Conservation (phyloP, 2,888 invertebrate species). For the Apamea crenata region DNA sequence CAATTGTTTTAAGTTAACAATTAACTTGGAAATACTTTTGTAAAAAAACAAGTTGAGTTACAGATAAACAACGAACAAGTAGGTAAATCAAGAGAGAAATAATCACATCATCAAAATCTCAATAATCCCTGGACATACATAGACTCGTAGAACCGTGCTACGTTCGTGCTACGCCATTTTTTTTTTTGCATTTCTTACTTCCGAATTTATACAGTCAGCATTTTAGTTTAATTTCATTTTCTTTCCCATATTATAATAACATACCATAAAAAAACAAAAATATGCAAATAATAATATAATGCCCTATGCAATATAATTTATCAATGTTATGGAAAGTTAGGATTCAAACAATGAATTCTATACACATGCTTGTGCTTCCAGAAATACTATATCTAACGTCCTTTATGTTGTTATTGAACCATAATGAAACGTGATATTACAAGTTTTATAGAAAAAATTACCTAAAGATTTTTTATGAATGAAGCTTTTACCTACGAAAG, state of each 20-base stretch:
- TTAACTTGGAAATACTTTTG: not conserved
- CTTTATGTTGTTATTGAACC: not conserved
- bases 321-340: constrained; percentile 3
- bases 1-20: constrained; percentile 9
- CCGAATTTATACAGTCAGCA: not conserved
- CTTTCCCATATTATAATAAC: not conserved
- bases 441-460: not conserved
- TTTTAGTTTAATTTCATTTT: not conserved
- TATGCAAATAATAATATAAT: constrained; percentile 5
- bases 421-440: not conserved
- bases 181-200: not conserved
- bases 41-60: not conserved
- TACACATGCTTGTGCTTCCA: not conserved
- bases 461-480: constrained; percentile 3
- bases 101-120: no score
- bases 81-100: not conserved
- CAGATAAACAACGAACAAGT: not conserved
- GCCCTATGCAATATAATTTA: not conserved
- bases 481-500: constrained; percentile 20
- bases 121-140: no score
- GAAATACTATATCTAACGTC: not conserved
- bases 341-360: constrained; percentile 1
- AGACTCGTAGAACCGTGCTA: not conserved
- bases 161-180: not conserved
- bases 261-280: not conserved